Evolutionary conservation across 2,888 invertebrate genomes (phyloP), one percentile per base, ranked within the genome.

Genomic region (Baronia brevicornis): DNA sequence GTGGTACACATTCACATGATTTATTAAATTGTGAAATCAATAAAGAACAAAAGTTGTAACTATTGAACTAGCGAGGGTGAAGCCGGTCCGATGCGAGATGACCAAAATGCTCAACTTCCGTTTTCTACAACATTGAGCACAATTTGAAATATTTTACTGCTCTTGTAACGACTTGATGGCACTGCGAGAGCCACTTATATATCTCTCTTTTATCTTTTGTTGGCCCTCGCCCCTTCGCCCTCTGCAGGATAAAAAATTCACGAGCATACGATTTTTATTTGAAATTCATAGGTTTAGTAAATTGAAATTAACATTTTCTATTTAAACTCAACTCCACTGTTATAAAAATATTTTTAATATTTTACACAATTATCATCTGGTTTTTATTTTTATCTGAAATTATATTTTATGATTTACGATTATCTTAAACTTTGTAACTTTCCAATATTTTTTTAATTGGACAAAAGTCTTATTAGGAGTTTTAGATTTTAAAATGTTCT

Each of bases 111-210:
- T 72, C 68, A 74, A 75, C 77, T 84, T 84, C 84, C 84, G 84
- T 80, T 85, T 85, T 82, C 80, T 80, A 66, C 72, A 65, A 65
- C 84, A 82, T 85, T 84, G 82, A 73, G 78, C 75, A 74, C 82
- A 72, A 80, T 84, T 84, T 85, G 85, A 85, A 84, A 84, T 84
- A 85, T 84, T 79, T 82, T 77, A 84, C 70, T 79, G 68, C 68
- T 71, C 64, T 82, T 84, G 77, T 84, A 84, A 85, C 82, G 85
- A 84, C 82, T 79, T 79, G 80, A 82, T 84, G 78, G 79, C 70
- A 65, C 68, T 73, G 75, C 72, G 72, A 78, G 79, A 79, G 79
- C 80, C 74, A 82, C 82, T 84, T 80, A 79, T 80, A 82, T 80
- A 79, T 84, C 78, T 73, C n/a, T 51, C 78, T 78, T 82, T 82